phyloP scores from a whole-genome alignment of 2,113 vertebrate species.

The Sapajus apella region DNA sequence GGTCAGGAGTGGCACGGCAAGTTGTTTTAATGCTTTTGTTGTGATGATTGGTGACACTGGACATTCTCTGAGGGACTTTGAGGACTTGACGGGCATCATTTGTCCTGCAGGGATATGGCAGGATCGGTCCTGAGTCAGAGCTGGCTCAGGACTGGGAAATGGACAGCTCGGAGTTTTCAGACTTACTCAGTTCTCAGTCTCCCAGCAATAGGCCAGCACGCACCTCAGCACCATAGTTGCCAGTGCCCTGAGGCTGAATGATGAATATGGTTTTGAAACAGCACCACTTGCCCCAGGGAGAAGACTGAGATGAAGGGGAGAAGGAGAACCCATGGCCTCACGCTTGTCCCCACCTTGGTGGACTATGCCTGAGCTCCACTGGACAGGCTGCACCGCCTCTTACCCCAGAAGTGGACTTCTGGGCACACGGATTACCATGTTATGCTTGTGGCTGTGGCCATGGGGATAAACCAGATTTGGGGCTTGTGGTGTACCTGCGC shows the following conservation, averaged over 20 bases:
- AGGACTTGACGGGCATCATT: neutral
- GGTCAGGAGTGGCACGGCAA: neutral
- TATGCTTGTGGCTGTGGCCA: neutral
- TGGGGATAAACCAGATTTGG: neutral
- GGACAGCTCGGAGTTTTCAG: neutral
- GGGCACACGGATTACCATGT: neutral
- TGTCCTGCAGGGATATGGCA: neutral
- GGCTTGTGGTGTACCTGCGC: neutral
- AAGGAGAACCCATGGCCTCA: neutral
- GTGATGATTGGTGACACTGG: no score
- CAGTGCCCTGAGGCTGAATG: neutral
- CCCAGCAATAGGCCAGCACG: fast-evolving
- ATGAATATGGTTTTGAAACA: neutral
- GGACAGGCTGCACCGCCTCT: neutral
- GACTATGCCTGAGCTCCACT: neutral
- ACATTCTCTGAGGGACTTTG: neutral
- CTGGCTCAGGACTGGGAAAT: neutral
- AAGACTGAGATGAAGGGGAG: neutral
- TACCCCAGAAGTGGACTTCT: neutral
- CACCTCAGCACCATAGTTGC: neutral
- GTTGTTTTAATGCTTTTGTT: neutral
- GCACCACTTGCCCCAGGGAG: neutral
- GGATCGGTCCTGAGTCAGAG: neutral
- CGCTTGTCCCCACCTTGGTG: no score
- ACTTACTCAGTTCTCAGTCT: neutral